Percentiles rank a stretch among this genome's conserved stretches.
Evolutionary conservation across 2,797 vertebrate species (phyloP).

Genomic region (Knipowitschia caucasica): DNA sequence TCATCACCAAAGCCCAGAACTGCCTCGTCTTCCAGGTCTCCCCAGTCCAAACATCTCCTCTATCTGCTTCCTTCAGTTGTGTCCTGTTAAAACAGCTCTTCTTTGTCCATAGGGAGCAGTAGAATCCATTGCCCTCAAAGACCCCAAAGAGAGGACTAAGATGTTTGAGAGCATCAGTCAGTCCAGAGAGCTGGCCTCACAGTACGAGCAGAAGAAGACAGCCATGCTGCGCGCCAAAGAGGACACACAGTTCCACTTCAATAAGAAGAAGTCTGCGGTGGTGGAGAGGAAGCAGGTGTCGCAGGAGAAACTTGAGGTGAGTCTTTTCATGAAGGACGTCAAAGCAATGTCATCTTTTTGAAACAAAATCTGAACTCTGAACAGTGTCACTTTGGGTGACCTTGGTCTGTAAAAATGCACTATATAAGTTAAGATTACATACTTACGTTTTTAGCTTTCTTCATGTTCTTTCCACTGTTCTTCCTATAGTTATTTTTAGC

Average conservation of each 20-base stretch:
- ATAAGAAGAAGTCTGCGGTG: slow-evolving; percentile 83
- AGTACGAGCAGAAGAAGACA: slow-evolving; percentile 83
- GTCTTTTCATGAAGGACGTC: no score
- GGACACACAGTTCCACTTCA: slow-evolving; percentile 88
- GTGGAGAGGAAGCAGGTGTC: slow-evolving; percentile 85
- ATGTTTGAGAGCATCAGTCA: slow-evolving; percentile 90
- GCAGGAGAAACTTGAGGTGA: slow-evolving; percentile 86
- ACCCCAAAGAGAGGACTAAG: slow-evolving; percentile 85
- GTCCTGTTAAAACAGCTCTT: no score
- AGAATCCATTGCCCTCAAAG: slow-evolving; percentile 91
- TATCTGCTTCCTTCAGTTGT: no score
- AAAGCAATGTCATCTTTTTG: no score
- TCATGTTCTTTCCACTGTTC: no score
- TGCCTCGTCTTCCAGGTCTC: slow-evolving; percentile 92
- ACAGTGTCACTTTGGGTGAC: no score
- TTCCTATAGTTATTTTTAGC: no score
- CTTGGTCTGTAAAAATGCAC: no score
- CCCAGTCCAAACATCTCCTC: no score
- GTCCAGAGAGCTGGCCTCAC: slow-evolving; percentile 79
- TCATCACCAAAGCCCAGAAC: slow-evolving; percentile 87
- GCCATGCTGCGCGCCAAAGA: slow-evolving; percentile 83
- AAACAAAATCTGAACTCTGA: no score
- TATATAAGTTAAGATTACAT: no score
- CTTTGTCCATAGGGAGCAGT: slow-evolving; percentile 81
- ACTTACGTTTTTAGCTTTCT: no score